A percentile compares a stretch with the other conserved stretches of the same genome.
Evolutionary conservation across 1,140 invertebrate species (phyloP).

Genomic region (Camponotus vicinus): DNA sequence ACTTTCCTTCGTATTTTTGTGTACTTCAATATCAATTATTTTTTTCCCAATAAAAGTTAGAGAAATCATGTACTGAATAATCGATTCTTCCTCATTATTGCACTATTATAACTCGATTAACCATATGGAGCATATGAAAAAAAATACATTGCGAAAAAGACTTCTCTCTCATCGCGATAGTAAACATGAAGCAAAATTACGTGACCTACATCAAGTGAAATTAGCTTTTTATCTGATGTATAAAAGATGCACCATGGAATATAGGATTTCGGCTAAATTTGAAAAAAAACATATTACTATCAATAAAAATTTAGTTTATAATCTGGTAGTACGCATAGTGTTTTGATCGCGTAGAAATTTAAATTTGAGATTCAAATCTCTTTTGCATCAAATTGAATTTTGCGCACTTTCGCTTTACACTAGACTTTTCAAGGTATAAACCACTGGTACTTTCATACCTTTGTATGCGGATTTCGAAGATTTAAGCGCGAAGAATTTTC

Average conservation of each 20-base stretch:
- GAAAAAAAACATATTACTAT: neutral
- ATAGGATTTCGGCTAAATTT: constrained; percentile 27
- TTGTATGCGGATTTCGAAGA: constrained; percentile 13
- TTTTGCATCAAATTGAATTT: constrained; percentile 25
- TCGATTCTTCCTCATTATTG: neutral
- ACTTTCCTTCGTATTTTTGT: neutral
- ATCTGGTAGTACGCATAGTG: neutral
- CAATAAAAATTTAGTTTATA: constrained; percentile 39
- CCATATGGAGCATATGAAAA: neutral
- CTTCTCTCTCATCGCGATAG: neutral
- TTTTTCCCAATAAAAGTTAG: neutral
- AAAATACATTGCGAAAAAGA: neutral
- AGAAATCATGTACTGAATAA: neutral
- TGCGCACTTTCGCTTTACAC: constrained; percentile 31
- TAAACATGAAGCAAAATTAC: neutral
- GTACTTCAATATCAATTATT: neutral
- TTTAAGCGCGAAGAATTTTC: constrained; percentile 17
- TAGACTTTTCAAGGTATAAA: constrained; percentile 36
- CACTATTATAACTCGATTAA: neutral
- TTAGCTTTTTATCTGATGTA: neutral
- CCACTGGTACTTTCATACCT: constrained; percentile 8
- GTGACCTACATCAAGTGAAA: neutral
- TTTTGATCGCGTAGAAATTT: constrained; percentile 8
- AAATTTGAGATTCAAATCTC: constrained; percentile 44
- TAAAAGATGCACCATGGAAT: neutral